Evolutionary conservation across 2,888 invertebrate species (phyloP), one percentile per base, ranked within the genome.

Genomic region (Cryptophagus acutangulus): DNA sequence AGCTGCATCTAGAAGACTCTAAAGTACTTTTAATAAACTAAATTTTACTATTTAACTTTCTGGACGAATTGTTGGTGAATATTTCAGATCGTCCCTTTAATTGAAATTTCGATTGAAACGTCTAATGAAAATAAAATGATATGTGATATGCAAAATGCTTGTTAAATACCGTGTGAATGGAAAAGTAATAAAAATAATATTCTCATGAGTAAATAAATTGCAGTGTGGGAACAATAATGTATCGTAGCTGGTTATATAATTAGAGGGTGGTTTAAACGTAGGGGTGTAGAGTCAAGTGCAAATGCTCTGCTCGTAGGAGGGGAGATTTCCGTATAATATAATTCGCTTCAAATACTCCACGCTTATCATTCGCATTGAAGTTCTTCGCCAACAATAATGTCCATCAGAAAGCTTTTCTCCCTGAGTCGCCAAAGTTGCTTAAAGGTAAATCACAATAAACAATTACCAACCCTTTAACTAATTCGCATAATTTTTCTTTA

Each of bases 221-320:
- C 42, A 54, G 51, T 54, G 57, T 58, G 59, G 54, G 57, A 58
- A 58, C 51, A 44, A 40, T 48, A 50, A 52, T 51, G 54, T 51
- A 51, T 52, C 42, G 46, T 50, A 49, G 50, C 59, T 59, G 58
- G 61, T 61, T 53, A 50, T 43, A 54, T 60, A 57, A 62, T 57
- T 60, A 55, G 58, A 46, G 60, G 61, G 57, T 59, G 59, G 52
- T 45, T 43, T 40, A 18, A 33, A 42, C 41, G 34, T 17, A 18
- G 18, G 43, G 46, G 51, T 49, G 47, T 42, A 38, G 39, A n/a
- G n/a, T n/a, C n/a, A n/a, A 31, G 42, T 31, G 25, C 15, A 28
- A 45, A n/a, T n/a, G n/a, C n/a, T n/a, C n/a, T n/a, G n/a, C 24
- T 30, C 28, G 13, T 28, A 45, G 43, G 44, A 43, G 43, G 55